Base-by-base conservation (phyloP, 2,113 vertebrate species). In the Tragelaphus imberbis region DNA sequence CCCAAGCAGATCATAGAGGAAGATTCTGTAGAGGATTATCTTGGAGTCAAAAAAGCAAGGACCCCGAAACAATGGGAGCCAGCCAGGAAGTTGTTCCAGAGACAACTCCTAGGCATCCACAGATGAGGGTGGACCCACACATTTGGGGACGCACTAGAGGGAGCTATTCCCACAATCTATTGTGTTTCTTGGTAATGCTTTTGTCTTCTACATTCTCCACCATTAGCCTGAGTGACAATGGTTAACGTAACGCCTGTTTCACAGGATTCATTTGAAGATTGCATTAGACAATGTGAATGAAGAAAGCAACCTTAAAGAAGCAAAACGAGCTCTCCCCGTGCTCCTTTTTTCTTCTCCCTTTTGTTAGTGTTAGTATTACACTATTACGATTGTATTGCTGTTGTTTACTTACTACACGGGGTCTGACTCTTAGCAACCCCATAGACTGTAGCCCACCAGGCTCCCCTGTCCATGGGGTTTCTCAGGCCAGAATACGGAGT, bases 51-150 rank as follows among this genome's bases (percentile, higher is more conserved):
- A 12, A n/a, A 56, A n/a, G 44, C 51, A 53, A 30, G 5, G 47
- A 15, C 5, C 27, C 15, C 15, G 8, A n/a, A 13, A 49, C 3
- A 19, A 1, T 23, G 27, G 6, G 3, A 21, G 13, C 16, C 30
- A n/a, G 59, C 1, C 8, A 16, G 17, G 17, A 0, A 12, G 3
- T 28, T 23, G 16, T 15, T 47, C 55, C 27, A 36, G 85, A 80
- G 25, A 71, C 9, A 49, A 49, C 47, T 36, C 56, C 36, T 19
- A 7, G 33, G 59, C 33, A 12, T 21, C 21, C 44, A 27, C 30
- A 51, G 75, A 21, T 0, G 28, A 80, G 81, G 17, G 4, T 51
- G 44, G 55, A 61, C 9, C 3, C 14, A 27, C 3, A 11, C 2
- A 2, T 3, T 27, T 53, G 49, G 25, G 61, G 84, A 88, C 15